Base-by-base conservation (phyloP, 2,888 invertebrate genomes). In the Drosophila cracens region DNA sequence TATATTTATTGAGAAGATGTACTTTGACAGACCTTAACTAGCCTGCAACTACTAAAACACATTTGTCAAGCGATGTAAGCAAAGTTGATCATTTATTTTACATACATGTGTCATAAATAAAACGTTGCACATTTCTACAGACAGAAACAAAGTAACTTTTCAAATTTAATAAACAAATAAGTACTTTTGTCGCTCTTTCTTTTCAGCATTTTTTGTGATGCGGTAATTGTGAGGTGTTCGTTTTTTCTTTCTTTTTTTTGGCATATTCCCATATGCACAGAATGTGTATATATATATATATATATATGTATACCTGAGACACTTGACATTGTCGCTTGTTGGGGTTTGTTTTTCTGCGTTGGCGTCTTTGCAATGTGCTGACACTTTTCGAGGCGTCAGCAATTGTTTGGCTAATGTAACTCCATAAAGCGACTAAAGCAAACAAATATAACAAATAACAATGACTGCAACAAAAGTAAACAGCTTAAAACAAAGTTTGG, bases 371-470 rank as follows among this genome's bases (percentile, higher is more conserved):
- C 46, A 40, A 38, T 43, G 25, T 29, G 64, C 25, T 62, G 70
- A 61, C 56, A 64, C 43, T 62, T 77, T 67, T 29, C 40, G 13
- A 40, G 43, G 62, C 49, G 62, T 74, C 79, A 69, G 70, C 79
- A 74, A 49, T 74, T 79, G 75, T 76, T 79, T 76, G 62, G 56
- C 68, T 65, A 79, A 80, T 79, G 80, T 80, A 80, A 65, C 51
- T 58, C 40, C 75, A 59, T 67, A 51, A 70, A 70, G 52, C 56
- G 46, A 58, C 66, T 63, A 65, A 70, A 79, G 59, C 51, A 70
- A 78, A 78, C 67, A 72, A 46, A 60, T 36, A 65, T 31, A 60
- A 53, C 56, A 72, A 71, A 54, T 21, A 67, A 51, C 51, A 70
- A 46, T 29, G 33, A 48, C 11, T 49, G 57, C 21, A 56, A 60